Evolutionary conservation across 2,888 invertebrate species (phyloP).

Genomic region (Diadegma fenestrale): DNA sequence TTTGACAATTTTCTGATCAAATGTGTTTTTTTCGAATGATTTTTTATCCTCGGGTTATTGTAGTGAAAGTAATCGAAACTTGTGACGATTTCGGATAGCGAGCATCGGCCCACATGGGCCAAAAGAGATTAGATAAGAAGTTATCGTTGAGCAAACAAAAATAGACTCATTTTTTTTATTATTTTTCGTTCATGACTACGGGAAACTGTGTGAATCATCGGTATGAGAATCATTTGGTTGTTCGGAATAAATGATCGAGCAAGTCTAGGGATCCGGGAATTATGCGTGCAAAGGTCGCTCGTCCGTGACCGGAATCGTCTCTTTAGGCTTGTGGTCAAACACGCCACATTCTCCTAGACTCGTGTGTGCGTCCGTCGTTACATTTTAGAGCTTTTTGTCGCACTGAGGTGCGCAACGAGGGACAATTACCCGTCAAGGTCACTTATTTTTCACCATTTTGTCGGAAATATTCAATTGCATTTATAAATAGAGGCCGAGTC

Average conservation of each 20-base stretch:
- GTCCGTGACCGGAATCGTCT: constrained; percentile 66
- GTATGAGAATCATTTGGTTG: constrained; percentile 37
- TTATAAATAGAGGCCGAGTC: neutral
- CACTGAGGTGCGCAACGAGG: constrained; percentile 39
- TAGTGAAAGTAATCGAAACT: neutral
- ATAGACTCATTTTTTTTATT: constrained; percentile 14
- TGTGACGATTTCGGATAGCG: constrained; percentile 1
- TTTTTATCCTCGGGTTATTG: neutral
- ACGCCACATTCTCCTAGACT: constrained; percentile 14
- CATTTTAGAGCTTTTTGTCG: constrained; percentile 9
- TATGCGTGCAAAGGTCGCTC: constrained; percentile 52
- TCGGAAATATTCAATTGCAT: neutral
- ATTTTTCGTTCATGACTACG: too few relatives aligned
- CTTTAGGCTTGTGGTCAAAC: constrained; percentile 50
- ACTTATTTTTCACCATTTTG: constrained; percentile 31
- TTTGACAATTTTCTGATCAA: neutral
- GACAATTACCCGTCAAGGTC: constrained; percentile 43
- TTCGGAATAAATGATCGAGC: constrained; percentile 44
- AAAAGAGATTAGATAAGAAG: constrained; percentile 38
- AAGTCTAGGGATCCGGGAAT: constrained; percentile 54
- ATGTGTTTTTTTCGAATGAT: neutral
- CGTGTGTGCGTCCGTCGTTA: constrained; percentile 1
- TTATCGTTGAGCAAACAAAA: constrained; percentile 14
- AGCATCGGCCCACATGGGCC: constrained; percentile 2
- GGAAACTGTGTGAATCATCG: constrained; percentile 28